Base-by-base conservation (phyloP, 2,113 vertebrate genomes). In the Ivindomyrus marchei region DNA sequence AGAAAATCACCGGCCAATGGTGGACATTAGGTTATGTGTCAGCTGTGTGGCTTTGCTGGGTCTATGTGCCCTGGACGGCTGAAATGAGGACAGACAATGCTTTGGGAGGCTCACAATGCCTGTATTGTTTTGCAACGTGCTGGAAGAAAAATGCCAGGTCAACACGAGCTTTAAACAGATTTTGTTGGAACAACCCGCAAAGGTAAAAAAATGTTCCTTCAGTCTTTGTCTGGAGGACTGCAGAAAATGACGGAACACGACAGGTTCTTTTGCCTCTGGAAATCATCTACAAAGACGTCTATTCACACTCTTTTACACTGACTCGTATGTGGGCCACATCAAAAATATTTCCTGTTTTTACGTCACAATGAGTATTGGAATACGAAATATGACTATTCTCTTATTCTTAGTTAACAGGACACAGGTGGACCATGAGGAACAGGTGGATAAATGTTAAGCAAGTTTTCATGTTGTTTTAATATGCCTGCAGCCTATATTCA, bases 41-140 rank as follows among this genome's bases (percentile, higher is more conserved):
- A 46, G 36, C 27, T 90, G 83, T 90, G 31, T 49, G 53, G 19
- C 39, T 70, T 56, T n/a, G 46, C 74, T 66, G 13, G 11, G 10
- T 83, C 84, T 49, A 19, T 58, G 49, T 87, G 89, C 89, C 80
- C 80, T 88, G 31, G 27, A 62, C 24, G 11, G 19, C 70, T 84
- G 45, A 31, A 87, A 47, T 86, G 52, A 17, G 62, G 66, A 87
- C 70, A 90, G 62, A 91, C 50, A 50, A 52, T 85, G 50, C 88
- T 91, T 87, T 90, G 89, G 86, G 45, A 87, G 52, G 19, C 90
- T 53, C 88, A 95, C 95, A 96, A 94, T 93, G 87, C 85, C 86
- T 80, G 87, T 93, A 94, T 94, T 95, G 94, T 95, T 89, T 85
- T 9, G 74, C 47, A 50, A 88, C 91, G 89, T 90, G 90, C 70